These are phyloP conservation scores for Austrolebias charrua DNA, from an alignment of 2,797 vertebrate species.

Conservation along the genomic window DNA sequence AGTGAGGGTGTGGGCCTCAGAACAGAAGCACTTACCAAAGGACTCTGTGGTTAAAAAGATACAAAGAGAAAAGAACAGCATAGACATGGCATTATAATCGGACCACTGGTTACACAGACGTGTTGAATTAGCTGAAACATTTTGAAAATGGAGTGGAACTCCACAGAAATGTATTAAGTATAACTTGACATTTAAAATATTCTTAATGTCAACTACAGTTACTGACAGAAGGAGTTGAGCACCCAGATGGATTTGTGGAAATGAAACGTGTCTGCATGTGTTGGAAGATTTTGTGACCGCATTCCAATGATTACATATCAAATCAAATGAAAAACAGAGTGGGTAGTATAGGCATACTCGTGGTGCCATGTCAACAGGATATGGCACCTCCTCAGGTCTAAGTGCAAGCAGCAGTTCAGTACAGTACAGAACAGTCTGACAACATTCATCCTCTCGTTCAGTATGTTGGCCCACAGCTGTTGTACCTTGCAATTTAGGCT, in stretches of 20 bases:
- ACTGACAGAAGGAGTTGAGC: too few relatives aligned
- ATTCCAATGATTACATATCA: background rate
- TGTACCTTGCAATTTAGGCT: background rate
- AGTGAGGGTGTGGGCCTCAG: constrained; percentile 88
- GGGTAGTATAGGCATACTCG: too few relatives aligned
- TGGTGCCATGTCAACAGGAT: background rate
- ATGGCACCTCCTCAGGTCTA: background rate
- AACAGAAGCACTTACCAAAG: constrained; percentile 99
- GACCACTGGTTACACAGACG: constrained; percentile 81
- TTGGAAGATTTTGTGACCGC: background rate
- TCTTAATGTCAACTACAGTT: background rate
- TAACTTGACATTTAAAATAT: constrained; percentile 11
- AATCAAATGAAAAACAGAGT: background rate
- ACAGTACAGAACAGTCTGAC: background rate
- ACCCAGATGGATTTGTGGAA: constrained; percentile 8
- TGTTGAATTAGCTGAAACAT: constrained; percentile 79
- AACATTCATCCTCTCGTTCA: background rate
- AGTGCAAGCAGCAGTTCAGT: background rate
- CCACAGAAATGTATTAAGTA: constrained; percentile 35
- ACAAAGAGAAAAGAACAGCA: constrained; percentile 99
- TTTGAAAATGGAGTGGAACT: constrained; percentile 80
- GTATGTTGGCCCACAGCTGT: background rate
- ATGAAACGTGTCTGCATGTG: background rate
- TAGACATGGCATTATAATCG: constrained; percentile 96
- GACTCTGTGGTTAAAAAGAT: constrained; percentile 99